phyloP scores from a whole-genome alignment of 2,113 vertebrate species.

The Peromyscus maniculatus region DNA sequence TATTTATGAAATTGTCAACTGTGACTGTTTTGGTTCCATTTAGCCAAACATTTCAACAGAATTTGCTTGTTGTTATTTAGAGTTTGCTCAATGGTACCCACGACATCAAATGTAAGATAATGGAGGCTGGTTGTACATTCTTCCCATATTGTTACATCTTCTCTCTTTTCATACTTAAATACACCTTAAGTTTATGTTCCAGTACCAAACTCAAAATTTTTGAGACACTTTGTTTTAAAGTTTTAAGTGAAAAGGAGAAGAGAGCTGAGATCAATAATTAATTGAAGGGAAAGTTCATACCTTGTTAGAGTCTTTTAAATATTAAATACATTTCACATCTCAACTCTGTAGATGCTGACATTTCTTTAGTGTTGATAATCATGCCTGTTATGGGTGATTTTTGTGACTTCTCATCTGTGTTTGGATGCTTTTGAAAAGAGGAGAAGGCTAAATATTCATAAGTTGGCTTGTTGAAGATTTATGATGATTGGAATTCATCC shows the following conservation, averaged over 20 bases:
- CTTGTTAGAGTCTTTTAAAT: slow-evolving; percentile 87
- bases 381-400: slow-evolving; percentile 73
- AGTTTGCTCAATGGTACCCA: slow-evolving; percentile 88
- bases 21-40: slow-evolving; percentile 92
- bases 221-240: slow-evolving; percentile 74
- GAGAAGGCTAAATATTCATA: slow-evolving; percentile 78
- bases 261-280: slow-evolving; percentile 88
- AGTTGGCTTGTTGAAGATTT: slow-evolving; percentile 70
- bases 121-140: slow-evolving; percentile 80
- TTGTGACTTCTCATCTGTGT: slow-evolving; percentile 78
- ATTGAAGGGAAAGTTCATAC: slow-evolving; percentile 85
- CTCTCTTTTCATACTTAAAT: slow-evolving; percentile 28
- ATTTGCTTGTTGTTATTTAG: slow-evolving; percentile 88
- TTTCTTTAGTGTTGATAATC: slow-evolving; percentile 85
- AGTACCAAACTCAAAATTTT: slow-evolving; percentile 68
- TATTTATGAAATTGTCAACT: slow-evolving; percentile 94
- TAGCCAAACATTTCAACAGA: slow-evolving; percentile 92
- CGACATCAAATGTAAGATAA: slow-evolving; percentile 85
- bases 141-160: slow-evolving; percentile 13
- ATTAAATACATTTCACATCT: slow-evolving; percentile 83
- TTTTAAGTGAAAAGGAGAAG: slow-evolving; percentile 79
- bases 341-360: slow-evolving; percentile 80
- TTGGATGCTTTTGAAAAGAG: slow-evolving; percentile 76
- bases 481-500: slow-evolving; percentile 64
- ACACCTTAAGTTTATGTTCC: neutral